Evolutionary conservation across 2,888 invertebrate genomes (phyloP).

Genomic region (Pachymerium ferrugineum): DNA sequence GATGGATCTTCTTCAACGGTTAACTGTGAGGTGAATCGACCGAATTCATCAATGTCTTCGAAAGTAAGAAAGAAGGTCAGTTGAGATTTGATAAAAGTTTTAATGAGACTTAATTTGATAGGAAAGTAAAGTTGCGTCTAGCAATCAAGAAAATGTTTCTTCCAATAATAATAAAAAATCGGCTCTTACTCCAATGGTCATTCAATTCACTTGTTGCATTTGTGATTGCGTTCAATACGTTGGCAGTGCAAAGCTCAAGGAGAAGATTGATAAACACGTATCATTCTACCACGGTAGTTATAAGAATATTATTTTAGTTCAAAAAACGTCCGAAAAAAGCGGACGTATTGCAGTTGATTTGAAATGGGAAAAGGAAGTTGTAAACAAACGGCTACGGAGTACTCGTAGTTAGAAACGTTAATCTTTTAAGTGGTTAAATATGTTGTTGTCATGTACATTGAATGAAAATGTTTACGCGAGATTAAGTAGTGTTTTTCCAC

Average conservation of each 20-base stretch:
- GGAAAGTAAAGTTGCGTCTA: background rate
- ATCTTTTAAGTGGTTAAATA: too few species aligned
- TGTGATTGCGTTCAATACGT: background rate
- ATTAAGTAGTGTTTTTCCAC: too few species aligned
- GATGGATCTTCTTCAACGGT: too few species aligned
- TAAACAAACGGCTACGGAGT: too few species aligned
- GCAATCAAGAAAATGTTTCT: background rate
- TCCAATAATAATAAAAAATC: background rate
- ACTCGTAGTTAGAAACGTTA: too few species aligned
- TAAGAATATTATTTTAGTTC: background rate
- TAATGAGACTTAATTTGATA: background rate
- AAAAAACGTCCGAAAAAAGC: background rate
- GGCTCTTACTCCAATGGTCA: background rate
- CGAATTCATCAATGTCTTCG: too few species aligned
- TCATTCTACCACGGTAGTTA: background rate
- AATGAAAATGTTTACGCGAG: too few species aligned
- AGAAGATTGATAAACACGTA: background rate
- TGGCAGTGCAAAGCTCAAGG: background rate
- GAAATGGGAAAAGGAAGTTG: too few species aligned
- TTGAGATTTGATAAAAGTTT: background rate
- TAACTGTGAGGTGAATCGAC: too few species aligned
- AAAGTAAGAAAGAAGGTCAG: too few species aligned
- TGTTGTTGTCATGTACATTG: too few species aligned
- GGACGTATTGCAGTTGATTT: background rate
- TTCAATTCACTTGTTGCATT: background rate